Evolutionary conservation across 2,797 vertebrate species (phyloP), one percentile per base, ranked within the genome.

Genomic region (Galagoides demidoff): DNA sequence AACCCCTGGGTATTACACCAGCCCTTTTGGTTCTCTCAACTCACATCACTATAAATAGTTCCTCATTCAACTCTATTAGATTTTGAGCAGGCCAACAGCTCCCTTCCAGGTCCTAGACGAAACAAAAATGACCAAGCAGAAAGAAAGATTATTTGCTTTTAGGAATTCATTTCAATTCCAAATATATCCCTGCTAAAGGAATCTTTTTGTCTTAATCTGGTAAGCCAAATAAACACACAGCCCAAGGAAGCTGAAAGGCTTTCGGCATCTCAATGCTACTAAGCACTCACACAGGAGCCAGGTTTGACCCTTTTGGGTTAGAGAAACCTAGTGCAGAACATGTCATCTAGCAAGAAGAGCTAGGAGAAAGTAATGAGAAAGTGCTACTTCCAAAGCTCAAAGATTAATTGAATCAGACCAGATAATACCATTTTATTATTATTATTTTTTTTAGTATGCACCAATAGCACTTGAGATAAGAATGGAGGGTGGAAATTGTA

Each of bases 61-160:
- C 23, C 55, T 93, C 43, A 93, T 71, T 93, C 63, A 52, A 39
- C 14, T 63, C 64, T 68, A 17, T 68, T 57, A 57, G 39, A 77
- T 7, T 49, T 79, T 79, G 49, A 85, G 49, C 78, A 31, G 22
- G 45, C 39, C 43, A 45, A 39, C 57, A 71, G 29, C 61, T 78
- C 23, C 9, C 37, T 37, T 78, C 74, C 55, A 70, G 23, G 17
- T 4, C 23, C 5, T 37, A 16, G 19, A 39, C 7, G 37, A 92
- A 87, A 71, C 31, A 78, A 71, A 63, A 49, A 63, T 86, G 74
- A 31, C 34, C 16, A 78, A 45, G 11, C 23, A 57, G 11, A 68
- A 85, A 78, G 34, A 78, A 68, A 85, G 70, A 17, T 79, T 23
- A 57, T 55, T 43, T 49, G 23, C 34, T 49, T 34, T 79, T 59